Conservation (phyloP, 2,888 invertebrate species). For the Chaitophorus viminalis region DNA sequence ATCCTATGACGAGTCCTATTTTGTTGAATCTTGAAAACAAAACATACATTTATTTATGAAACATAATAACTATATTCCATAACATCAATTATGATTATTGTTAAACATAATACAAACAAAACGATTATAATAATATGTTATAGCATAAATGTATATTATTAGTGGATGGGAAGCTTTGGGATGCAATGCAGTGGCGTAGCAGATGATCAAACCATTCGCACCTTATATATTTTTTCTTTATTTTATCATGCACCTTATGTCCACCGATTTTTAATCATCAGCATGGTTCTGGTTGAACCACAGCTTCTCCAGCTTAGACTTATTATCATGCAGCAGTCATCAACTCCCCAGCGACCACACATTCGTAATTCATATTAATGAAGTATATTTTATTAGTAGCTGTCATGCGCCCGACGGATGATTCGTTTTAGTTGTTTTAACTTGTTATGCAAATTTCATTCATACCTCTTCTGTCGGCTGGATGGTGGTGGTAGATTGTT, state of each 20-base stretch:
- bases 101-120: not conserved
- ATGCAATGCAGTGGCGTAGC: slow-evolving; percentile 56
- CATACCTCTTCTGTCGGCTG: slow-evolving; percentile 51
- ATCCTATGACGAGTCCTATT: slow-evolving; percentile 61
- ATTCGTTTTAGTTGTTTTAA: slow-evolving; percentile 50
- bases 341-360: slow-evolving; percentile 40
- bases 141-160: slow-evolving; percentile 45
- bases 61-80: not conserved
- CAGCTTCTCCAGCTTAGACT: slow-evolving; percentile 7
- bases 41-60: not conserved
- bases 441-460: slow-evolving; percentile 52
- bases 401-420: slow-evolving; percentile 40
- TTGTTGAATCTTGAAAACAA: slow-evolving; percentile 55
- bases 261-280: slow-evolving; percentile 32
- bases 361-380: slow-evolving; percentile 39
- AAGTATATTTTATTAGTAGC: slow-evolving; percentile 53
- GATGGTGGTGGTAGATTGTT: not conserved
- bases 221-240: slow-evolving; percentile 17
- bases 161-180: slow-evolving; percentile 52
- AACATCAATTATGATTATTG: not conserved
- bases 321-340: slow-evolving; percentile 51
- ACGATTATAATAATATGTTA: slow-evolving; percentile 24
- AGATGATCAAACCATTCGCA: slow-evolving; percentile 37
- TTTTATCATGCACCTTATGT: slow-evolving; percentile 53
- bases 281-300: slow-evolving; percentile 14